Percentiles rank a stretch among this genome's conserved stretches.
These are phyloP conservation scores for Chymomyza procnemis DNA, from an alignment of 2,888 invertebrate genomes.

Conservation along the genomic window DNA sequence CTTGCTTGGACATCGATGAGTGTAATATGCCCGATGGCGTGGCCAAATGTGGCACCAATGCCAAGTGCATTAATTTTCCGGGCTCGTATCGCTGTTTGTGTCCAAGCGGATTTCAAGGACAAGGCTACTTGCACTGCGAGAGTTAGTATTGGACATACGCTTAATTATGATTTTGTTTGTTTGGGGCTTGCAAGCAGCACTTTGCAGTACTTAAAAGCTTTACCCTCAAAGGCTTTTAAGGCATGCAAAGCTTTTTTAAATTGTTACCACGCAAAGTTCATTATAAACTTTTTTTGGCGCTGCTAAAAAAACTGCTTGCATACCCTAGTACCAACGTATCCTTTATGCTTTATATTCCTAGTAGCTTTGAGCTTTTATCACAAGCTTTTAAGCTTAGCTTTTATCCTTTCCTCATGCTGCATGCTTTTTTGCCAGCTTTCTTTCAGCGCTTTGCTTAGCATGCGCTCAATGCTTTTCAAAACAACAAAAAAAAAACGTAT, in stretches of 20 bases:
- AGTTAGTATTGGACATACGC: conserved; percentile 81
- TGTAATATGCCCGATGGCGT: conserved; percentile 85
- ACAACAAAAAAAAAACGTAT: not conserved
- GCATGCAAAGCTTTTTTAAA: not conserved
- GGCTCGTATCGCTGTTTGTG: conserved; percentile 89
- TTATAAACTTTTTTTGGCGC: too few species aligned
- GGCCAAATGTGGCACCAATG: conserved; percentile 87
- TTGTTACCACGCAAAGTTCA: not conserved
- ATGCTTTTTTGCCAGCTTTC: conserved; percentile 31
- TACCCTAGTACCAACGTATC: not conserved
- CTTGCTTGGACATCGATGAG: conserved; percentile 87
- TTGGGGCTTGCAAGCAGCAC: not conserved
- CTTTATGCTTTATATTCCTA: conserved; percentile 36
- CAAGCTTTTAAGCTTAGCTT: not conserved
- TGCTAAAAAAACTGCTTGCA: not conserved
- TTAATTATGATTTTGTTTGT: not conserved
- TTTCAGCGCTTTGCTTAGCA: conserved; percentile 6
- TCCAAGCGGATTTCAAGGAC: conserved; percentile 86
- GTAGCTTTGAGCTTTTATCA: conserved; percentile 3
- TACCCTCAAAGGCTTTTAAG: not conserved
- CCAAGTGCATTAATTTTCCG: conserved; percentile 89
- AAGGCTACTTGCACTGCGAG: conserved; percentile 87
- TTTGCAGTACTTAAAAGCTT: not conserved
- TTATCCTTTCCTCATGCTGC: conserved; percentile 10
- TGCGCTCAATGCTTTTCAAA: not conserved